These are phyloP conservation scores for Macropodus opercularis DNA, from an alignment of 2,797 vertebrate genomes.

Conservation along the genomic window DNA sequence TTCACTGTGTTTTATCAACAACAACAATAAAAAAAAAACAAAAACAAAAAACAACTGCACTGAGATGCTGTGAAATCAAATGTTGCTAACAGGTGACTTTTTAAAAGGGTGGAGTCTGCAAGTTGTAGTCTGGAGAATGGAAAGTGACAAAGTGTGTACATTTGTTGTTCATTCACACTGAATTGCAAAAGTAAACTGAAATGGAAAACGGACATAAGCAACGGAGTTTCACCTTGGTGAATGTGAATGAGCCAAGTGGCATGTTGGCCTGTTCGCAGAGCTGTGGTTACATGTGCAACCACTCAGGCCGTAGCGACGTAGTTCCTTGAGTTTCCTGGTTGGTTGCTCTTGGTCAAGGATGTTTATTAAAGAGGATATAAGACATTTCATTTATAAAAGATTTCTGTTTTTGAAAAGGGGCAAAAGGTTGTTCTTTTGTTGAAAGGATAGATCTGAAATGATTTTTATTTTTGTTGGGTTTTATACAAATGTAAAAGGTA, in stretches of 20 bases:
- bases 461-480: constrained; percentile 78
- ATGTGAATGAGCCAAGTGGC: constrained; percentile 13
- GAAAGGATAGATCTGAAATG: constrained; percentile 67
- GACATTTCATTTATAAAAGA: constrained; percentile 75
- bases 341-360: constrained; percentile 67
- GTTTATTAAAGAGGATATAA: constrained; percentile 71
- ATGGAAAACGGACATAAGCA: constrained; percentile 13
- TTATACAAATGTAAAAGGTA: constrained; percentile 81
- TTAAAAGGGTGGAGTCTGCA: constrained; percentile 45
- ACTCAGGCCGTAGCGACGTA: constrained; percentile 22
- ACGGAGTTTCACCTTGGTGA: constrained; percentile 17
- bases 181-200: constrained; percentile 32
- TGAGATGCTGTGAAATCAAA: constrained; percentile 65
- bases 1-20: constrained; percentile 70
- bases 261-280: constrained; percentile 23
- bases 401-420: constrained; percentile 62
- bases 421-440: constrained; percentile 56
- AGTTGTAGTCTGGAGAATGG: constrained; percentile 42
- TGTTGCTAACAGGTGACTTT: constrained; percentile 36
- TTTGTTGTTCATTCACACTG: constrained; percentile 28
- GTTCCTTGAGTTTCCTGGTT: constrained; percentile 44
- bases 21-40: constrained; percentile 10
- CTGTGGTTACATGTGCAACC: constrained; percentile 33
- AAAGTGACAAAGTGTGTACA: constrained; percentile 46
- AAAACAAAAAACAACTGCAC: constrained; percentile 49